A percentile compares a stretch with the other conserved stretches of the same genome.
Conservation (phyloP, 2,113 vertebrate genomes). For the Epinephelus lanceolatus region DNA sequence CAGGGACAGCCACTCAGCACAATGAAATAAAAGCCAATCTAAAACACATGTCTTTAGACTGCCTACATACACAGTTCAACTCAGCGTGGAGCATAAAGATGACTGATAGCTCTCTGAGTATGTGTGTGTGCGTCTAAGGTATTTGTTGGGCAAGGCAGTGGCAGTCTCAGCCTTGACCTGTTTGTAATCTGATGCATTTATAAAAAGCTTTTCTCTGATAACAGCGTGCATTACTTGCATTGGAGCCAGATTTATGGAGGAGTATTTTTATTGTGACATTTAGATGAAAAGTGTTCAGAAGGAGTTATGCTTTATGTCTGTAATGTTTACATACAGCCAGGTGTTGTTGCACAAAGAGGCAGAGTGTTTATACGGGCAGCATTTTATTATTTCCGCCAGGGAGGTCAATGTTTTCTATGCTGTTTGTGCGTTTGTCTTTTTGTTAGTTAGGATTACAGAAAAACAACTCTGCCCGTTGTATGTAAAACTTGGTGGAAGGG, state of each 20-base stretch:
- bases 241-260: conserved; percentile 44
- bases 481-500: too few species aligned
- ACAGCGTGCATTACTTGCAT: conserved; percentile 37
- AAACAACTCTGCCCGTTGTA: too few species aligned
- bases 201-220: conserved; percentile 39
- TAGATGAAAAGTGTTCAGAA: conserved; percentile 49
- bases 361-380: conserved; percentile 15
- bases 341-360: conserved; percentile 15
- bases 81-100: conserved; percentile 53
- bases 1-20: conserved; percentile 68
- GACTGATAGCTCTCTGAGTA: conserved; percentile 31
- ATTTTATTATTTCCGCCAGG: conserved; percentile 7
- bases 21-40: conserved; percentile 66
- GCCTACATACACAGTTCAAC: conserved; percentile 42
- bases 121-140: conserved; percentile 33
- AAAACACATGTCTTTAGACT: conserved; percentile 69
- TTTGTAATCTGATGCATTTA: conserved; percentile 61
- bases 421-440: too few species aligned
- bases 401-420: too few species aligned
- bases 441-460: too few species aligned
- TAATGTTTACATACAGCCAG: conserved; percentile 19
- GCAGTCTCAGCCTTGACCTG: conserved; percentile 45
- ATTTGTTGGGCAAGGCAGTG: conserved; percentile 58
- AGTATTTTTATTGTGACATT: conserved; percentile 46
- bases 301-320: conserved; percentile 4